Percentiles rank a stretch among this genome's conserved stretches.
These are phyloP conservation scores for Nothocercus julius DNA, from an alignment of 2,113 vertebrate species.

Conservation along the genomic window DNA sequence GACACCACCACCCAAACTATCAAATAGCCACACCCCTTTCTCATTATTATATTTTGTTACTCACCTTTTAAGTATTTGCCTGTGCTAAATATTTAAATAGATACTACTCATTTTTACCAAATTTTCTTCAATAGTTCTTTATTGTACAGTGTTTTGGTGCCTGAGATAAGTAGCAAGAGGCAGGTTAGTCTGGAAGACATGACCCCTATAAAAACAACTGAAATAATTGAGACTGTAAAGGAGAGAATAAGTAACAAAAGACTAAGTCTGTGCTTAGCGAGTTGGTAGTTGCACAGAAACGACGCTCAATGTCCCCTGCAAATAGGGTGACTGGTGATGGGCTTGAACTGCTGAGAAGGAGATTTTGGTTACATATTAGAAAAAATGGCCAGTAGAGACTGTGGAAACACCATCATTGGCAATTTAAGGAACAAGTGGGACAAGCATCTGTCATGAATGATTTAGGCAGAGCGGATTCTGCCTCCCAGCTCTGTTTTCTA, in stretches of 20 bases:
- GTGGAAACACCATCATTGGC: not conserved
- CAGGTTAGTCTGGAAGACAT: not conserved
- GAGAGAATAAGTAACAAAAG: not conserved
- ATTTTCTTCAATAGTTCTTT: not conserved
- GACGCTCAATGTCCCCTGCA: not conserved
- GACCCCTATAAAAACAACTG: not conserved
- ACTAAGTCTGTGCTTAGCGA: not conserved
- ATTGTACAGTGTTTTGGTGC: not conserved
- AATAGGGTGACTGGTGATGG: conserved; percentile 6
- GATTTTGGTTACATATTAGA: conserved; percentile 7
- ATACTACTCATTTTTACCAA: accelerated
- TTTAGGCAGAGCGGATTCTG: conserved; percentile 24
- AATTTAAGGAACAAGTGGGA: conserved; percentile 35
- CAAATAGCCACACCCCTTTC: not conserved
- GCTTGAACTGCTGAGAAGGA: conserved; percentile 47
- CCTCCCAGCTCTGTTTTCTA: conserved; percentile 24
- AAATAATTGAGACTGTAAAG: not conserved
- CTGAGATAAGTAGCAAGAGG: not conserved
- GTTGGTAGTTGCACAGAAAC: not conserved
- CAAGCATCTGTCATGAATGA: conserved; percentile 42
- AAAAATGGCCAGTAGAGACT: not conserved
- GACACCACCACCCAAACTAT: not conserved
- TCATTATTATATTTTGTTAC: not conserved
- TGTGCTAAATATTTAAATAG: not conserved
- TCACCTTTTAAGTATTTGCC: not conserved